phyloP scores from a whole-genome alignment of 2,797 vertebrate genomes.

The Netta rufina region DNA sequence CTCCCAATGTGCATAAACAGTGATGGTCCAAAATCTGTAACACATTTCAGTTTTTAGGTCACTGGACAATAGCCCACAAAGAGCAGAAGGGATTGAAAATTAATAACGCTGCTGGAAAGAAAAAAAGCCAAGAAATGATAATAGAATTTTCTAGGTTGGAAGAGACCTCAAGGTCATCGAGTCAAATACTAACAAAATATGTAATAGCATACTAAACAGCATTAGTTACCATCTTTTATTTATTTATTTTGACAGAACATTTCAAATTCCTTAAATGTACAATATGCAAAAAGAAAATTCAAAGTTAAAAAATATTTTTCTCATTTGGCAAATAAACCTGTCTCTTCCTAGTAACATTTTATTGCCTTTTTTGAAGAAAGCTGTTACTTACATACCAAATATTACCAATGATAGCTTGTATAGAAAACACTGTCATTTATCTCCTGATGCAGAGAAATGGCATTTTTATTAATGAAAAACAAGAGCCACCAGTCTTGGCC shows the following conservation, averaged over 20 bases:
- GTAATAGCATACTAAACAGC: neutral
- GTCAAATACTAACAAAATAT: neutral
- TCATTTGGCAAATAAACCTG: neutral
- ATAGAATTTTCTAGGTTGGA: no score
- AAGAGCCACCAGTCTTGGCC: neutral
- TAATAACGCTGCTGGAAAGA: neutral
- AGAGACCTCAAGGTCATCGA: no score
- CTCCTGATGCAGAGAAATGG: neutral
- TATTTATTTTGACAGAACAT: constrained; percentile 4
- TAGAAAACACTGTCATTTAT: constrained; percentile 15
- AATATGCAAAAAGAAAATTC: neutral
- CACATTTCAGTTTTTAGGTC: constrained; percentile 53
- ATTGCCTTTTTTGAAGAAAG: neutral
- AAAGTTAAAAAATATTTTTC: neutral
- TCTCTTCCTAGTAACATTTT: neutral
- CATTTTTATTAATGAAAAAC: constrained; percentile 37
- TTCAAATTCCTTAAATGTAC: neutral
- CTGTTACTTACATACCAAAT: neutral
- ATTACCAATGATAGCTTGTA: neutral
- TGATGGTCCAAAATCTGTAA: constrained; percentile 10
- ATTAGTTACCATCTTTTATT: neutral
- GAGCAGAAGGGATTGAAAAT: constrained; percentile 64
- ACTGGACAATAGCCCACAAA: constrained; percentile 52
- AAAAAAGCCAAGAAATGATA: constrained; percentile 23
- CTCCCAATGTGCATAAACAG: neutral